Evolutionary conservation across 2,797 vertebrate species (phyloP).

Genomic region (Momotus momota): DNA sequence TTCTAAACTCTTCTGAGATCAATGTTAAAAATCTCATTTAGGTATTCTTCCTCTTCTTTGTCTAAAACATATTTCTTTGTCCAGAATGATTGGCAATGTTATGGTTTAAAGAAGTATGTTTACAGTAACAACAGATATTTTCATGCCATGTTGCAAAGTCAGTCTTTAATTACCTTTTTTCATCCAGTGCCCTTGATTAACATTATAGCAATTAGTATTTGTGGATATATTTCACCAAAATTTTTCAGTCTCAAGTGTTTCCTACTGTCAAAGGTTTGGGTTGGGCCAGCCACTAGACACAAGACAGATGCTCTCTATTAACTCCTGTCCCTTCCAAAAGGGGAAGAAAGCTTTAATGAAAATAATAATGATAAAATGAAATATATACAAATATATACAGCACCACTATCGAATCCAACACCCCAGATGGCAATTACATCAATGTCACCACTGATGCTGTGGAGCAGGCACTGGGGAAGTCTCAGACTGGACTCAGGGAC

Average conservation of each 20-base stretch:
- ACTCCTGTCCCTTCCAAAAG: neutral
- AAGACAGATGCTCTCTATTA: neutral
- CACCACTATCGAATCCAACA: neutral
- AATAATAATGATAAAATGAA: neutral
- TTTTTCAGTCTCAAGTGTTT: neutral
- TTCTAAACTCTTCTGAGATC: neutral
- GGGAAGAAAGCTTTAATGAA: neutral
- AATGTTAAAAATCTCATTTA: neutral
- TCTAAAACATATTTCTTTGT: neutral
- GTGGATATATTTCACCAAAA: neutral
- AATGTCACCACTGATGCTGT: neutral
- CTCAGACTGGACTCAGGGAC: neutral
- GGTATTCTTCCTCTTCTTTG: neutral
- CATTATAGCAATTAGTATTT: neutral
- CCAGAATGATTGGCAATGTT: neutral
- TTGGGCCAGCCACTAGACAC: neutral
- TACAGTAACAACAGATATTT: slow-evolving; percentile 24
- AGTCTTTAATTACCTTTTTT: neutral
- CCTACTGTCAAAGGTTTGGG: neutral
- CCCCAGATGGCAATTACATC: neutral
- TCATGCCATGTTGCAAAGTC: neutral
- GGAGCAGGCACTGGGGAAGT: neutral
- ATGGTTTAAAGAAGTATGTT: slow-evolving; percentile 34
- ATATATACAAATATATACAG: neutral
- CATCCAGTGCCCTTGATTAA: neutral